Evolutionary conservation across 2,888 invertebrate species (phyloP), one percentile per base, ranked within the genome.

Genomic region (Drepanosiphum platanoidis): DNA sequence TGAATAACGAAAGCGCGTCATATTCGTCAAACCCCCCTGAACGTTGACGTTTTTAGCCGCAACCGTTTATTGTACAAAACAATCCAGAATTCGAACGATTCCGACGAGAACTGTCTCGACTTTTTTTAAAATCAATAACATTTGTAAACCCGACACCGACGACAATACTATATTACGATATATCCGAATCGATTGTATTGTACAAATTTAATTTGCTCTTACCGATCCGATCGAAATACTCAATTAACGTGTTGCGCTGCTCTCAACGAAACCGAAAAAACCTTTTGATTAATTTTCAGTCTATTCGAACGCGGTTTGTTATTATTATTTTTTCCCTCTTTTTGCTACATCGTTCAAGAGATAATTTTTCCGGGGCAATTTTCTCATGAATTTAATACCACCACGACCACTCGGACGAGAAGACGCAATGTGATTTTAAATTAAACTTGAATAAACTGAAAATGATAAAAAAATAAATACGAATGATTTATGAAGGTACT

Each of bases 341-440:
- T 30, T 64, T 64, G 30, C 32, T 66, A 75, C 39, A 39, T 39
- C 42, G 22, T 79, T 66, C 32, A n/a, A n/a, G n/a, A 79, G 72
- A 72, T 72, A 61, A 82, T 82, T 82, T 72, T 72, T 74, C 34
- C 46, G 46, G 46, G 46, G 79, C 15, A 22, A 82, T 82, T 61
- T 27, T 39, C n/a, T 61, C 32, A 82, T 39, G 32, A 75, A 83
- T 66, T 84, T 77, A 77, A 77, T 75, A 77, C 32, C 36, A 84
- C 9, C 36, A 84, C 9, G 36, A 66, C 3, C 9, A 30, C 36
- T 66, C 36, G 42, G 13, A 1, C 22, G 58, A 32, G 39, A 30
- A 84, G 84, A 46, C 36, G 30, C 39, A 77, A 64, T 84, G 39
- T 39, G n/a, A 77, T 70, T 84, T 84, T 32, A 77, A 84, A 77